phyloP scores from a whole-genome alignment of 2,888 invertebrate genomes.

The Agrotis puta region DNA sequence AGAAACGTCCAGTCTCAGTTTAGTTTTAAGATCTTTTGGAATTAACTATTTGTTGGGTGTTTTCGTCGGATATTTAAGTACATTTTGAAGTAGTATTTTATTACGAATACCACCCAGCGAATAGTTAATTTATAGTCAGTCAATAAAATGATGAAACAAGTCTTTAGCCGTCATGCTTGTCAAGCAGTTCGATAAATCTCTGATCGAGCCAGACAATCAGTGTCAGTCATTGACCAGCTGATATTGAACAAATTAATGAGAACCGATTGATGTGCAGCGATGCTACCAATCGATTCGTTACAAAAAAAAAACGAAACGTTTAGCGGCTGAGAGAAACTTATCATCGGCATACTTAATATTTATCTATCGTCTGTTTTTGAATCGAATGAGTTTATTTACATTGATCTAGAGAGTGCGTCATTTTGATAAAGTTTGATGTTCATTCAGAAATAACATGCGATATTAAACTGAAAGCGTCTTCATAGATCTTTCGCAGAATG shows the following conservation, averaged over 20 bases:
- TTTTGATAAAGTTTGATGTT: conserved; percentile 37
- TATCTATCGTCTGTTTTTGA: conserved; percentile 34
- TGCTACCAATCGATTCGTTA: conserved; percentile 50
- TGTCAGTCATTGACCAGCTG: conserved; percentile 60
- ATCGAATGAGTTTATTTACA: conserved; percentile 47
- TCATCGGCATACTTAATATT: conserved; percentile 5
- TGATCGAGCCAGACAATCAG: conserved; percentile 56
- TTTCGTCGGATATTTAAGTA: background rate
- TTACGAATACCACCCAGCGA: conserved; percentile 28
- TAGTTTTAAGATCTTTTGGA: conserved; percentile 38
- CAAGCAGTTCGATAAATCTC: conserved; percentile 52
- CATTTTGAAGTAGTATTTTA: background rate
- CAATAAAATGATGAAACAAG: conserved; percentile 62
- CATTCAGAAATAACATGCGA: conserved; percentile 25
- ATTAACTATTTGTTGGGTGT: conserved; percentile 36
- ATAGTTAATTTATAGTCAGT: conserved; percentile 34
- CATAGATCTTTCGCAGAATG: conserved; percentile 13
- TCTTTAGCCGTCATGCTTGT: conserved; percentile 58
- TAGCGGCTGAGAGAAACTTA: conserved; percentile 25
- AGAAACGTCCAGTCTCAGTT: conserved; percentile 32
- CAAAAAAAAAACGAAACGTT: conserved; percentile 39
- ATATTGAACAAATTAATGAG: conserved; percentile 60
- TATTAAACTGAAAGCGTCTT: conserved; percentile 5
- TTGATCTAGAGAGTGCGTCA: conserved; percentile 25
- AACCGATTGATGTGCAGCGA: conserved; percentile 59